phyloP scores from a whole-genome alignment of 1,140 invertebrate genomes.

The Pseudomyrmex gracilis region DNA sequence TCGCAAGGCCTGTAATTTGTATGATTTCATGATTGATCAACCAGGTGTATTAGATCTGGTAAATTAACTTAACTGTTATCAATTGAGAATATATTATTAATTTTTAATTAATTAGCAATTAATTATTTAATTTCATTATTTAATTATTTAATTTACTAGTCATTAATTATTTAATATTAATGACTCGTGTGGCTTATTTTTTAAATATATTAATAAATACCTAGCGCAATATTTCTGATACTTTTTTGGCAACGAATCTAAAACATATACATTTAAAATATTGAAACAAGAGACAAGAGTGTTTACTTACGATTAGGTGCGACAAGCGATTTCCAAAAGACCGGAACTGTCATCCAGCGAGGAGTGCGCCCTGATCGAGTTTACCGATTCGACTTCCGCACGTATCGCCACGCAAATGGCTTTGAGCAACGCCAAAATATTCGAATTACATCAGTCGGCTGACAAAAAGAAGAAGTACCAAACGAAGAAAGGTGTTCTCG shows the following conservation, averaged over 20 bases:
- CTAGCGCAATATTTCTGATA: too few relatives aligned
- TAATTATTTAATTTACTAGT: too few relatives aligned
- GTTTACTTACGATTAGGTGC: conserved; percentile 83
- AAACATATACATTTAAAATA: too few relatives aligned
- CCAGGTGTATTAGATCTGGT: too few relatives aligned
- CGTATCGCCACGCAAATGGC: conserved; percentile 90
- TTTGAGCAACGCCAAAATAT: conserved; percentile 79
- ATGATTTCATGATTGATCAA: neutral
- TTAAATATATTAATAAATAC: too few relatives aligned
- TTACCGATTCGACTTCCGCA: conserved; percentile 94
- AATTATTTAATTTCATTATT: too few relatives aligned
- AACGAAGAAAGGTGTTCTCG: conserved; percentile 79
- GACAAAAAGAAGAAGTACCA: conserved; percentile 83
- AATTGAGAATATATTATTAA: too few relatives aligned
- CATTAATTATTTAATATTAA: too few relatives aligned
- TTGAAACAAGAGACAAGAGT: too few relatives aligned
- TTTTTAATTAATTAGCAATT: too few relatives aligned
- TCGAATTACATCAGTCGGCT: conserved; percentile 85
- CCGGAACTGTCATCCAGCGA: conserved; percentile 92
- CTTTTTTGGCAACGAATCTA: too few relatives aligned
- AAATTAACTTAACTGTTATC: too few relatives aligned
- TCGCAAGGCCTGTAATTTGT: neutral
- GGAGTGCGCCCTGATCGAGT: conserved; percentile 95
- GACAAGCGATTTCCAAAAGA: conserved; percentile 95
- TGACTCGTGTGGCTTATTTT: neutral